Base-by-base conservation (phyloP, 2,797 vertebrate species). In the Remorina albescens region DNA sequence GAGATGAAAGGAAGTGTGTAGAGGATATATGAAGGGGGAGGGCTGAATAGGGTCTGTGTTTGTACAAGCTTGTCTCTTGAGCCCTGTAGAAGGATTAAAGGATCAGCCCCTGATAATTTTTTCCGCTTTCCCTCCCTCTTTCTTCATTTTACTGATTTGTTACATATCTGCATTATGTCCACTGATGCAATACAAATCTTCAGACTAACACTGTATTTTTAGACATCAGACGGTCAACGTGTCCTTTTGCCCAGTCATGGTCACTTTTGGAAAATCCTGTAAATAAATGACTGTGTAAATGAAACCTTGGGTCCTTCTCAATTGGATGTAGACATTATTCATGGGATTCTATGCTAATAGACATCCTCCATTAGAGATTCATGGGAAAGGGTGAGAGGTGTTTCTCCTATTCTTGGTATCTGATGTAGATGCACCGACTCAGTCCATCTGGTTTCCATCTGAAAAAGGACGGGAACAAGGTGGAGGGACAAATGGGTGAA, bases 341-440 rank as follows among this genome's bases (percentile, higher is more conserved):
- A 93, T 92, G 81, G 71, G 71, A 75, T 80, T 86, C 53, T 75
- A 59, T 70, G 59, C 54, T 55, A 64, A 51, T 76, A 62, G 81
- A 88, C 82, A 86, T 87, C 81, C 76, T 78, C 74, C 87, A 85
- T 88, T 85, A 89, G 86, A 81, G 83, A 92, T 92, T 89, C 78
- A 90, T 81, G 76, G 76, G 49, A 64, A 21, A 37, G 50, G 78
- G 53, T 6, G 10, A 67, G 76, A 81, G 80, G 79, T 82, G 63
- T 2, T 25, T 83, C 86, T 88, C 65, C 73, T 79, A 10, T 61
- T 64, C 49, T 42, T 41, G 56, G 75, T 95, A 92, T 96, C 95
- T 84, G 92, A 95, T 83, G 66, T 92, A 86, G 83, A 94, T 82
- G 95, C 95, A 65, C 61, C 95, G 81, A 54, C 44, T 54, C 50